These are phyloP conservation scores for Margaritifera margaritifera DNA, from an alignment of 2,888 invertebrate species.

Conservation along the genomic window DNA sequence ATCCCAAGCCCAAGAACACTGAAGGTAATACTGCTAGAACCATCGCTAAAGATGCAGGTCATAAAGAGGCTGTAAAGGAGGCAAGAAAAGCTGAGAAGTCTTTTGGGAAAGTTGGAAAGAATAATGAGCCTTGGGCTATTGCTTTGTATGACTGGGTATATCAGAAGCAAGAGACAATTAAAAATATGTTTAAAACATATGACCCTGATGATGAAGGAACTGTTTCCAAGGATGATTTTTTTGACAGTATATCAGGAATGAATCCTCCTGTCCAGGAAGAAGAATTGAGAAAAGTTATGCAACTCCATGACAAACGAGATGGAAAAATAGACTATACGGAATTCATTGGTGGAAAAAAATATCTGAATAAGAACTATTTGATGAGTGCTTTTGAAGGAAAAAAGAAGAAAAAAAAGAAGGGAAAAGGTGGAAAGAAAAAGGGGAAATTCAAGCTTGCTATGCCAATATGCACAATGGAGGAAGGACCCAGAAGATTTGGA, in stretches of 20 bases:
- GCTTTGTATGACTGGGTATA: slow-evolving; percentile 69
- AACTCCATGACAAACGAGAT: slow-evolving; percentile 61
- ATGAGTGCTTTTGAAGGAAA: slow-evolving; percentile 72
- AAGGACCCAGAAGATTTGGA: slow-evolving; percentile 65
- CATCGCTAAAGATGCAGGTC: slow-evolving; percentile 70
- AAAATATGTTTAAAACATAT: slow-evolving; percentile 63
- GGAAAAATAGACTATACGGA: slow-evolving; percentile 69
- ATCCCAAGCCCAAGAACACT: slow-evolving; percentile 73
- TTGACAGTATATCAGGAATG: slow-evolving; percentile 59
- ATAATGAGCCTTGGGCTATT: slow-evolving; percentile 70
- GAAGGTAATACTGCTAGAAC: slow-evolving; percentile 67
- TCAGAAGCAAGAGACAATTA: slow-evolving; percentile 54
- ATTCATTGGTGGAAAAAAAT: slow-evolving; percentile 71
- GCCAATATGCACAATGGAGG: slow-evolving; percentile 69
- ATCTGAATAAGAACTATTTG: slow-evolving; percentile 71
- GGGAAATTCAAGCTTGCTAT: slow-evolving; percentile 71
- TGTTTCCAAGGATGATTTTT: slow-evolving; percentile 62
- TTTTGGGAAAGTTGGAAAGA: slow-evolving; percentile 70
- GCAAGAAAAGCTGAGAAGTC: slow-evolving; percentile 71
- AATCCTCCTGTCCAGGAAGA: slow-evolving; percentile 66
- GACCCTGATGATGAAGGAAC: slow-evolving; percentile 66
- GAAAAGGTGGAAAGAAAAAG: slow-evolving; percentile 65
- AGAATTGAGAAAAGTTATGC: slow-evolving; percentile 60
- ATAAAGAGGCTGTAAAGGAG: slow-evolving; percentile 71
- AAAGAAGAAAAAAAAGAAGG: slow-evolving; percentile 71